A percentile compares a stretch with the other conserved stretches of the same genome.
phyloP scores from a whole-genome alignment of 2,113 vertebrate genomes.

The Rattus rattus region DNA sequence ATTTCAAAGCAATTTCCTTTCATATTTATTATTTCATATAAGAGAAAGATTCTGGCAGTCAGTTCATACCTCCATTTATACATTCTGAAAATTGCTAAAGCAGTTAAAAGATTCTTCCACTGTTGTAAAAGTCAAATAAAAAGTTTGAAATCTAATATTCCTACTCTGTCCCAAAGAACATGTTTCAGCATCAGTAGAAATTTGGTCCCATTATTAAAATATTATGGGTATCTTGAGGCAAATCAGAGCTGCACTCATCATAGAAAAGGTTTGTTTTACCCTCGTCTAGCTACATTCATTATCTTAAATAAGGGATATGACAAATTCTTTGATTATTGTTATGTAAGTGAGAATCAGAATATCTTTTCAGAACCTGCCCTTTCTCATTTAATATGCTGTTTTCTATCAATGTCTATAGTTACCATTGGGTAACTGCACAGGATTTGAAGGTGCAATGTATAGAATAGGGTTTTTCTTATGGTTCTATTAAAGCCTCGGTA shows the following conservation, averaged over 20 bases:
- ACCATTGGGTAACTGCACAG: not conserved
- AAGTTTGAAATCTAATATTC: conserved; percentile 38
- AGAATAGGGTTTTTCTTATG: not conserved
- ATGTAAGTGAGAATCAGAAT: not conserved
- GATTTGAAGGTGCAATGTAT: not conserved
- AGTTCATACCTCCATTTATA: not conserved
- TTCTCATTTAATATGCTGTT: not conserved
- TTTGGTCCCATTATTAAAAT: not conserved
- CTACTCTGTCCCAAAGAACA: not conserved
- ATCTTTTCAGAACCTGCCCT: not conserved
- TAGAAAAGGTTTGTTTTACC: not conserved
- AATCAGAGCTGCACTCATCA: not conserved
- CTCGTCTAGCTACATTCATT: not conserved
- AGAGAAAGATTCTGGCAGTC: not conserved
- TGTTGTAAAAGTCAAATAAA: conserved; percentile 12
- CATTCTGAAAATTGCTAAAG: not conserved
- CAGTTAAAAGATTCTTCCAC: not conserved
- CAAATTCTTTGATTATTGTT: not conserved
- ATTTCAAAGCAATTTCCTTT: not conserved
- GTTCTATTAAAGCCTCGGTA: not conserved
- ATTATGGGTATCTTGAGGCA: not conserved
- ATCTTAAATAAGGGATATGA: not conserved
- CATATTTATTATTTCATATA: not conserved
- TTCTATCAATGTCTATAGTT: not conserved
- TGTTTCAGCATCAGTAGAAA: not conserved